Evolutionary conservation across 2,888 invertebrate genomes (phyloP), one percentile per base, ranked within the genome.

Genomic region (Stenurella melanura): DNA sequence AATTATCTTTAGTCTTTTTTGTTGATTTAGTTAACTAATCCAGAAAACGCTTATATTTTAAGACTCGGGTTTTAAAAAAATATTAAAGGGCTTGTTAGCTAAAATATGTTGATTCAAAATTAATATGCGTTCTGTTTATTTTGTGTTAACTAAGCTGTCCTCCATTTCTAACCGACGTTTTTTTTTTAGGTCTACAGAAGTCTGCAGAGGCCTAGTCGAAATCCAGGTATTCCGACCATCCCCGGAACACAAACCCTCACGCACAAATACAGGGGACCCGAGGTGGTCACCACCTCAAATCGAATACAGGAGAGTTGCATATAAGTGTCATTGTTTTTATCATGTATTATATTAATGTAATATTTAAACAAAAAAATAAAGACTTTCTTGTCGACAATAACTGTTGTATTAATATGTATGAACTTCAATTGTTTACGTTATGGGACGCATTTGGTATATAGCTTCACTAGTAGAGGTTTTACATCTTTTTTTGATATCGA

Each of bases 301-400:
- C 93, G 95, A 87, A 96, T 96, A 90, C 96, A 96, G 90, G 96
- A 96, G 91, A 96, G 96, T 91, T 96, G 96, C 94, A 96, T 96
- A 94, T 96, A 95, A 93, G 89, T 88, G 87, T 88, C 83, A 87
- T 87, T 89, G 89, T 89, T 89, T 89, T 89, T 88, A 89, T 89
- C 87, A 89, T 89, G 89, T 89, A 89, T 85, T 87, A 88, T 89
- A 86, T 83, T 84, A 83, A 81, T 85, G 84, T 84, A 81, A 81
- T 79, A 83, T 83, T 83, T 83, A 83, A 85, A 82, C 57, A 72
- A 79, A 77, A 77, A 80, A 80, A 82, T 80, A 81, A 82, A 82
- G 78, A 80, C 73, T 68, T 80, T 74, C 34, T 73, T 76, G 81
- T 73, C 76, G 68, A 73, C 68, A 68, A 70, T 70, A 70, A 60